These are phyloP conservation scores for Opisthograptis luteolata DNA, from an alignment of 2,888 invertebrate species.

Conservation along the genomic window DNA sequence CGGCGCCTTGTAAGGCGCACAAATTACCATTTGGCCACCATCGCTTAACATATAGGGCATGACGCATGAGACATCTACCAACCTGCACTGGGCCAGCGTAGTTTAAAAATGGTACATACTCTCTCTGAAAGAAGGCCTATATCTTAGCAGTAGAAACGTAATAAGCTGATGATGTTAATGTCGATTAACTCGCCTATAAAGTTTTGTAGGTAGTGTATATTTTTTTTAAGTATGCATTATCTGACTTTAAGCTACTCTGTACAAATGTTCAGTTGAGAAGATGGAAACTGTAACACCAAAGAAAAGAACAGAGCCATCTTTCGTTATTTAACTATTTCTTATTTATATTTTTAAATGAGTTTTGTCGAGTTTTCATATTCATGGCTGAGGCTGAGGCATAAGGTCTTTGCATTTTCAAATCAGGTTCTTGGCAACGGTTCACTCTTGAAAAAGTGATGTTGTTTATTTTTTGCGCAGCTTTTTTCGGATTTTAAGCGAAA, in stretches of 20 bases:
- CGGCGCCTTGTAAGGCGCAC: too few relatives aligned
- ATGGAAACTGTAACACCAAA: slow-evolving; percentile 66
- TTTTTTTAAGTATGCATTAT: slow-evolving; percentile 30
- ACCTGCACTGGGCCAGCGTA: too few relatives aligned
- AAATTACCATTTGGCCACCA: too few relatives aligned
- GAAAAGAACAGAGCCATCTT: slow-evolving; percentile 63
- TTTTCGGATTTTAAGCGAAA: slow-evolving; percentile 1
- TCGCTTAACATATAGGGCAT: too few relatives aligned
- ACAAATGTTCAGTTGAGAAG: slow-evolving; percentile 65
- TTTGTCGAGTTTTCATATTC: slow-evolving; percentile 58
- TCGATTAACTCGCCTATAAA: too few relatives aligned
- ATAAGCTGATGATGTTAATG: too few relatives aligned
- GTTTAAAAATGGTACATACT: too few relatives aligned
- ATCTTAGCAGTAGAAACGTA: too few relatives aligned
- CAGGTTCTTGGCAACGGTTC: slow-evolving; percentile 37
- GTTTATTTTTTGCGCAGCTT: slow-evolving; percentile 19
- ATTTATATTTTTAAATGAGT: slow-evolving; percentile 71
- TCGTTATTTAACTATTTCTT: slow-evolving; percentile 74
- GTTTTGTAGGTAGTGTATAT: too few relatives aligned
- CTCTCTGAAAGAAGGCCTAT: too few relatives aligned
- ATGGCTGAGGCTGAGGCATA: slow-evolving; percentile 48
- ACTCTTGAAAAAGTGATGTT: slow-evolving; percentile 9
- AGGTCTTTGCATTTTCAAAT: slow-evolving; percentile 41
- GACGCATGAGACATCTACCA: too few relatives aligned
- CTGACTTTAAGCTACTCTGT: slow-evolving; percentile 49